phyloP scores from a whole-genome alignment of 92 coral and sea anemone genomes.

The Epizoanthus rinbou region DNA sequence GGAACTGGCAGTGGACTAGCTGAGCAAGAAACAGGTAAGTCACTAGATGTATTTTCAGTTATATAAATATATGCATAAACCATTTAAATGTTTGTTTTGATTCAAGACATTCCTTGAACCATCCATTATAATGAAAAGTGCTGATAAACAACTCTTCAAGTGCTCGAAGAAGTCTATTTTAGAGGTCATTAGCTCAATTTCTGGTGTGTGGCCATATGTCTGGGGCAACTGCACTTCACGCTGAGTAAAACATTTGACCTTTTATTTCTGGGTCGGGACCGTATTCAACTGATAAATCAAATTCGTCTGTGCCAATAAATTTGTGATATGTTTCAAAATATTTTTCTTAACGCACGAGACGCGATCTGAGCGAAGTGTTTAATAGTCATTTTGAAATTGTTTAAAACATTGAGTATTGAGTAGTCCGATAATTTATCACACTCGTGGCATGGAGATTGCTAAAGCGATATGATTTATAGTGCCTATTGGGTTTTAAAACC shows the following conservation, averaged over 20 bases:
- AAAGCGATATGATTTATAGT: no score
- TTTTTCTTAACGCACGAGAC: not conserved
- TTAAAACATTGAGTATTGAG: no score
- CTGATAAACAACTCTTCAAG: constrained; percentile 34
- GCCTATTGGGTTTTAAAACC: no score
- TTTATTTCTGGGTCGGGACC: not conserved
- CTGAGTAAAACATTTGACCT: constrained; percentile 39
- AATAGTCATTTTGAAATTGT: no score
- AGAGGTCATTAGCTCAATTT: not conserved
- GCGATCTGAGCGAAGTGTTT: not conserved
- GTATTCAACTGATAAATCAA: not conserved
- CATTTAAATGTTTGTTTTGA: not conserved
- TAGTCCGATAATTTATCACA: no score
- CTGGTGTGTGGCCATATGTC: constrained; percentile 6
- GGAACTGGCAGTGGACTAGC: not conserved
- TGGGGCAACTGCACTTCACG: not conserved
- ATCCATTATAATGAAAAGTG: not conserved
- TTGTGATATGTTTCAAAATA: not conserved
- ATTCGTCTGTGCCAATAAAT: not conserved
- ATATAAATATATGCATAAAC: not conserved
- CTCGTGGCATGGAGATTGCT: no score
- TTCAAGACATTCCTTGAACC: constrained; percentile 2
- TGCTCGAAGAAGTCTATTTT: not conserved
- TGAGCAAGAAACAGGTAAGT: not conserved
- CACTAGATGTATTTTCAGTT: not conserved